These are phyloP conservation scores for Orchestes rusci DNA, from an alignment of 2,888 invertebrate genomes.

Conservation along the genomic window DNA sequence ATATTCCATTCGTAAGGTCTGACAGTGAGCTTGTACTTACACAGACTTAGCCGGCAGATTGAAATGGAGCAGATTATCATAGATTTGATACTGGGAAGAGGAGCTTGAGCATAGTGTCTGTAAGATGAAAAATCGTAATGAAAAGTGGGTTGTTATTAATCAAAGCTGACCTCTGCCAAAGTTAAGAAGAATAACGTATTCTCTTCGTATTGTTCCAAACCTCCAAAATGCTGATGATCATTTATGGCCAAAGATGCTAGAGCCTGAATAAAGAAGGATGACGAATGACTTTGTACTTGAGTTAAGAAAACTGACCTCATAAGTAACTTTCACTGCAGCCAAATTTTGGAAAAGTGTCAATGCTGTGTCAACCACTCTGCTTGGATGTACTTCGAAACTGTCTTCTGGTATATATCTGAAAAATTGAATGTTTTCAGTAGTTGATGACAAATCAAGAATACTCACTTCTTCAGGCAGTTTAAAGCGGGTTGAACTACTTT, in stretches of 20 bases:
- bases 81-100: too few relatives aligned
- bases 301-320: slow-evolving; percentile 37
- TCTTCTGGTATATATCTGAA: slow-evolving; percentile 28
- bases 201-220: slow-evolving; percentile 45
- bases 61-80: too few relatives aligned
- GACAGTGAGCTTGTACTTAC: too few relatives aligned
- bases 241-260: slow-evolving; percentile 28
- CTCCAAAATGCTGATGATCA: slow-evolving; percentile 44
- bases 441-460: not conserved
- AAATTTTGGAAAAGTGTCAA: slow-evolving; percentile 36
- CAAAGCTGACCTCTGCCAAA: slow-evolving; percentile 46
- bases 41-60: too few relatives aligned
- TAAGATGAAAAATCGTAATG: too few relatives aligned
- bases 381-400: slow-evolving; percentile 27
- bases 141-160: too few relatives aligned
- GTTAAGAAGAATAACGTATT: slow-evolving; percentile 50
- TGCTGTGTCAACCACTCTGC: slow-evolving; percentile 36
- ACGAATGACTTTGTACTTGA: too few relatives aligned
- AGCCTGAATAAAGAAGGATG: too few relatives aligned
- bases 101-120: too few relatives aligned
- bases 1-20: too few relatives aligned
- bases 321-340: slow-evolving; percentile 38
- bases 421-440: not conserved
- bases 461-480: slow-evolving; percentile 18
- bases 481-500: slow-evolving; percentile 26